Evolutionary conservation across 2,888 invertebrate genomes (phyloP), one percentile per base, ranked within the genome.

Genomic region (Odontothrips loti): DNA sequence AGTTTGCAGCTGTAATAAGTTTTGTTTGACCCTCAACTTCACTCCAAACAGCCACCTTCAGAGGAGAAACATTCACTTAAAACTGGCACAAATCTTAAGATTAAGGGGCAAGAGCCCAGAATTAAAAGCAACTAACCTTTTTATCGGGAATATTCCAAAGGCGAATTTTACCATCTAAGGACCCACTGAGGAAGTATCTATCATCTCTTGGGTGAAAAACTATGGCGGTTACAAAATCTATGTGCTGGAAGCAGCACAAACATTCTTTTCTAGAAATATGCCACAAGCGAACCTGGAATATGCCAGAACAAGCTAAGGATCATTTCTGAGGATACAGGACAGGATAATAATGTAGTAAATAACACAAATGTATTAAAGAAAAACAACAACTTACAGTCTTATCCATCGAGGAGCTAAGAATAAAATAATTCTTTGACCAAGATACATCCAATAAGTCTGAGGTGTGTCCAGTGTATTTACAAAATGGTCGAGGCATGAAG

Each of bases 81-180:
- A 17, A 15, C 17, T 17, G 17, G 58, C 15, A 58, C 20, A 15
- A 58, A 15, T 6, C 6, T 1, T 58, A 11, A 15, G 6, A 58
- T n/a, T 51, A 51, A 12, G 17, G 51, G 6, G n/a, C 58, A 58
- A n/a, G 17, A 58, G 6, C 17, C 17, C 11, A 58, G 58, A 58
- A 10, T 58, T 43, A 43, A 43, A 43, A 79, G 78, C 27, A 58
- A 81, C 79, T 80, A 83, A 91, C 91, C 88, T 98, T 98, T 87
- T 99, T 99, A 87, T 99, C 99, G 0, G 99, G 98, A 86, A 99
- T 99, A 88, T 99, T 98, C 99, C 99, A 99, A 11, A 99, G 89
- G n/a, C 99, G 90, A 80, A 99, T 89, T 88, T 99, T 99, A 1
- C 99, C 99, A 88, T 99, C 99, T 79, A 99, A 89, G 29, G 98